Conservation (phyloP, 92 coral and sea anemone species). For the Phenganax marumi region DNA sequence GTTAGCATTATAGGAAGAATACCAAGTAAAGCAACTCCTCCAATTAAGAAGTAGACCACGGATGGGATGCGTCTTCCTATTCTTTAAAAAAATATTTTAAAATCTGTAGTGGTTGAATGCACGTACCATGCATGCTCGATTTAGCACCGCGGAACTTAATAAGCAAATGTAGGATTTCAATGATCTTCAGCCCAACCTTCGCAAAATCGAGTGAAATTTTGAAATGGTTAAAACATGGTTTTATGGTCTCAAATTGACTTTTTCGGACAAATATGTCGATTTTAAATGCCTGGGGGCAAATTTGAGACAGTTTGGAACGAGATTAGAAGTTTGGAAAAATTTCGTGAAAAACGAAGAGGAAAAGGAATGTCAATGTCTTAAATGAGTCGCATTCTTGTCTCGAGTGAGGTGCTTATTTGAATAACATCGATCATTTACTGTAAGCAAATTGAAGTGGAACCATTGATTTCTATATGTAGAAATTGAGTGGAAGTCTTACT, state of each 20-base stretch:
- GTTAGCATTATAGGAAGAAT: conserved; percentile 76
- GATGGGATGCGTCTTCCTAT: conserved; percentile 84
- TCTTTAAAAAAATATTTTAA: conserved; percentile 45
- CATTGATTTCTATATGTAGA: not conserved
- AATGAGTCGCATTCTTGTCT: too few species aligned
- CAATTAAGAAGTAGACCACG: conserved; percentile 64
- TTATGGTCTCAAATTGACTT: too few species aligned
- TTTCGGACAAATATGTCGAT: too few species aligned
- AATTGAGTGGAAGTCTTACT: conserved; percentile 44
- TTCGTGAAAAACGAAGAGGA: too few species aligned
- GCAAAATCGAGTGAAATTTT: not conserved
- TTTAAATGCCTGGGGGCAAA: too few species aligned
- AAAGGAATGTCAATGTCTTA: too few species aligned
- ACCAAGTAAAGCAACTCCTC: conserved; percentile 82
- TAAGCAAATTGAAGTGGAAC: not conserved
- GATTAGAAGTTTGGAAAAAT: too few species aligned
- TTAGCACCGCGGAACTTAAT: not conserved
- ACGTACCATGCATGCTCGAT: not conserved
- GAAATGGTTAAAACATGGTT: not conserved
- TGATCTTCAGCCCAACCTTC: not conserved
- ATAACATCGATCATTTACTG: too few species aligned
- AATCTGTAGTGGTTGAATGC: not conserved
- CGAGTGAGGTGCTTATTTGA: too few species aligned
- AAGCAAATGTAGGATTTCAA: not conserved
- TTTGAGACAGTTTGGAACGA: too few species aligned